Evolutionary conservation across 2,113 vertebrate genomes (phyloP).

Genomic region (Colossoma macropomum): DNA sequence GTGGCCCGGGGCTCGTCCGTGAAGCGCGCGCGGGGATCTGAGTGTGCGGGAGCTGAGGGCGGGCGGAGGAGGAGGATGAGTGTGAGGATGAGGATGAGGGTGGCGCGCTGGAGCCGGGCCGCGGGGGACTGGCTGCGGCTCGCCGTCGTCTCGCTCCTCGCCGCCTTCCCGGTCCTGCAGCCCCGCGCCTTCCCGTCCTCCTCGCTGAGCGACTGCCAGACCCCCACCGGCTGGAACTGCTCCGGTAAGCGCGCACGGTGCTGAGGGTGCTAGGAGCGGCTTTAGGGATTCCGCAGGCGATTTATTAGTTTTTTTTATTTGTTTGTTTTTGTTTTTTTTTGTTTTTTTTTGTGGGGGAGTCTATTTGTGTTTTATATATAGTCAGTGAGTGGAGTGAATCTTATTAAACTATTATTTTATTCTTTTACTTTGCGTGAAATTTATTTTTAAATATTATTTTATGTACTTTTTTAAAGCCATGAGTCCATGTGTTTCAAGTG

Average conservation of each 20-base stretch:
- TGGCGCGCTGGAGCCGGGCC: slow-evolving; percentile 72
- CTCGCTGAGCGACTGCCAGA: slow-evolving; percentile 95
- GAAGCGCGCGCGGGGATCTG: slow-evolving; percentile 59
- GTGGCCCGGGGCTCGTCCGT: slow-evolving; percentile 65
- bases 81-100: slow-evolving; percentile 3
- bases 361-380: no score
- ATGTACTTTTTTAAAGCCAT: no score
- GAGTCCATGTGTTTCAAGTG: no score
- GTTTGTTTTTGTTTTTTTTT: background rate
- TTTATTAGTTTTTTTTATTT: background rate
- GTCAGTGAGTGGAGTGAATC: no score
- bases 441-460: no score
- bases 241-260: slow-evolving; percentile 83
- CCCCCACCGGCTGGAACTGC: slow-evolving; percentile 98
- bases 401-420: no score
- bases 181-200: slow-evolving; percentile 96
- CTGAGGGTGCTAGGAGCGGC: background rate
- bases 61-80: background rate
- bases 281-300: background rate
- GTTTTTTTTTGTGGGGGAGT: no score
- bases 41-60: slow-evolving; percentile 36
- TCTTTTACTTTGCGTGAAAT: no score
- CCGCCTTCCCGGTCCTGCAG: slow-evolving; percentile 83
- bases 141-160: slow-evolving; percentile 77
- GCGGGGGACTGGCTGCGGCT: slow-evolving; percentile 77